These are phyloP conservation scores for Emydoidea blandingii DNA, from an alignment of 2,797 vertebrate genomes.

Conservation along the genomic window DNA sequence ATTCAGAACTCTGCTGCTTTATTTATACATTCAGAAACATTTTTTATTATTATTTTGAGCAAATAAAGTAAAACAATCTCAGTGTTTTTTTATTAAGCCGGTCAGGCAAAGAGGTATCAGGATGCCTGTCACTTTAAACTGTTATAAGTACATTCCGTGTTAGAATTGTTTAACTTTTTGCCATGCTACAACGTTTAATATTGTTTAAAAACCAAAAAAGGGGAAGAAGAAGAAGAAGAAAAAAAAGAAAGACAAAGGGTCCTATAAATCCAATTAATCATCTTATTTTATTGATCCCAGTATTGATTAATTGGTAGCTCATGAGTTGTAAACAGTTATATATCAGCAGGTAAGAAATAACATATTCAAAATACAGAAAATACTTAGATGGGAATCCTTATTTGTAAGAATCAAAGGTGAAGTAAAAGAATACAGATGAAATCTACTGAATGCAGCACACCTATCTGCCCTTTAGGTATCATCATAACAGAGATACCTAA, in stretches of 20 bases:
- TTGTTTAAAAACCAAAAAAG: constrained; percentile 64
- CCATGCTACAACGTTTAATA: constrained; percentile 47
- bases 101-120: constrained; percentile 50
- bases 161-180: constrained; percentile 68
- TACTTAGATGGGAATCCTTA: constrained; percentile 10
- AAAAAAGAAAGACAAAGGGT: constrained; percentile 52
- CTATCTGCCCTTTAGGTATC: constrained; percentile 15
- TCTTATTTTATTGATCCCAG: constrained; percentile 24
- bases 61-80: constrained; percentile 71
- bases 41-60: constrained; percentile 76
- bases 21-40: constrained; percentile 82
- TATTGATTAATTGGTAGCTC: constrained; percentile 22
- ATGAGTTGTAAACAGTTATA: constrained; percentile 50
- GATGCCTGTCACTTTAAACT: constrained; percentile 61
- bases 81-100: constrained; percentile 74
- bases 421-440: constrained; percentile 14
- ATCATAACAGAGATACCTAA: constrained; percentile 2
- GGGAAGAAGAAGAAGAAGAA: constrained; percentile 37
- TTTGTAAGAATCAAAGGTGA: constrained; percentile 30
- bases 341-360: constrained; percentile 61
- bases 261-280: constrained; percentile 30
- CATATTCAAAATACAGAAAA: not conserved
- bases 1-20: constrained; percentile 81
- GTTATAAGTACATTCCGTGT: constrained; percentile 72
- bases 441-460: not conserved